phyloP scores from a whole-genome alignment of 1,140 invertebrate genomes.

The Sipha flava region DNA sequence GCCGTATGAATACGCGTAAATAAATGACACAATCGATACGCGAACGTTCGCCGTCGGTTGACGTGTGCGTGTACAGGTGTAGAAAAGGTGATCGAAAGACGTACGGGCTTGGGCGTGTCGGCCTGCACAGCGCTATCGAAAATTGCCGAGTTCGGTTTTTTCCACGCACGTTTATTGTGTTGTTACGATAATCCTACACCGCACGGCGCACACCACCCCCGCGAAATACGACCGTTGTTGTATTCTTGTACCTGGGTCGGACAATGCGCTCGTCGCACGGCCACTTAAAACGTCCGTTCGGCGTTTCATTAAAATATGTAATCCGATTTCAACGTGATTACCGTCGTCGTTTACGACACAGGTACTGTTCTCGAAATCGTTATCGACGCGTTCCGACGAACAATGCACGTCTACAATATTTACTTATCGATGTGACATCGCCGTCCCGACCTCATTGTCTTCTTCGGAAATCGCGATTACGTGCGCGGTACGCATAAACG shows the following conservation, averaged over 20 bases:
- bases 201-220: neutral
- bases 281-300: constrained; percentile 3
- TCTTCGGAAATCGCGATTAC: too few relatives aligned
- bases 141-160: constrained; percentile 13
- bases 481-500: too few relatives aligned
- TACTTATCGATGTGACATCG: too few relatives aligned
- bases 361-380: too few relatives aligned
- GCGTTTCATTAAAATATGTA: neutral
- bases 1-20: too few relatives aligned
- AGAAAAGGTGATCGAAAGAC: neutral
- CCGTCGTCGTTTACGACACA: too few relatives aligned
- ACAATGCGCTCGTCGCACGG: constrained; percentile 8
- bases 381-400: too few relatives aligned
- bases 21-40: too few relatives aligned
- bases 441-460: too few relatives aligned
- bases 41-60: too few relatives aligned
- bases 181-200: constrained; percentile 1
- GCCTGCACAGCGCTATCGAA: neutral
- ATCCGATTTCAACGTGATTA: neutral
- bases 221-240: neutral
- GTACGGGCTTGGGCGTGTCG: constrained; percentile 4
- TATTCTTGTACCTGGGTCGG: neutral
- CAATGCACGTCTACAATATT: too few relatives aligned
- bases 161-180: neutral
- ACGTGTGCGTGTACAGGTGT: too few relatives aligned